These are phyloP conservation scores for Callipepla squamata DNA, from an alignment of 2,113 vertebrate species.

Conservation along the genomic window DNA sequence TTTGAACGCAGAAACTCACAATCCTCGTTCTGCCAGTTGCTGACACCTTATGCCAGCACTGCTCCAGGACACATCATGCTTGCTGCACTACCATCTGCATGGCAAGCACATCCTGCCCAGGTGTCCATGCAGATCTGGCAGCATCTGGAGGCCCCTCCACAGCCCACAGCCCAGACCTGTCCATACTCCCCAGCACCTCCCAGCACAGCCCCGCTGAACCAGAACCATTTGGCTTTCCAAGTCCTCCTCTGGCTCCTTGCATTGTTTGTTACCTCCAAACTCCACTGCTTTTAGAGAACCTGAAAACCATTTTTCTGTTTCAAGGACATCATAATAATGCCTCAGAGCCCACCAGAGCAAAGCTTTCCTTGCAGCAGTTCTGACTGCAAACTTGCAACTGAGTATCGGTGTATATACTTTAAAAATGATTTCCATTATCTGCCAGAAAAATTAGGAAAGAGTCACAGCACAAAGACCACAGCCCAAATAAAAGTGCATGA, in stretches of 20 bases:
- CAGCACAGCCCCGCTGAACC: background rate
- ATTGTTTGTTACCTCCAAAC: background rate
- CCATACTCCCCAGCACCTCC: background rate
- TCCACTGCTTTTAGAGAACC: background rate
- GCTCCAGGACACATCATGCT: background rate
- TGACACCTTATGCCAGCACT: background rate
- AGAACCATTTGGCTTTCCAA: background rate
- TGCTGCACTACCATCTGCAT: slow-evolving; percentile 19
- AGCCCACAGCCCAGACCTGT: slow-evolving; percentile 18
- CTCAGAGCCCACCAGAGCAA: background rate
- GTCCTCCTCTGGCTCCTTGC: background rate
- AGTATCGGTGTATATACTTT: background rate
- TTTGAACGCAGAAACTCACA: slow-evolving; percentile 36
- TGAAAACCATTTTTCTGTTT: background rate
- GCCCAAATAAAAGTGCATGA: slow-evolving; percentile 27
- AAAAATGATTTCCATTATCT: background rate
- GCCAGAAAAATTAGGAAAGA: background rate
- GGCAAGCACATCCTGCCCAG: background rate
- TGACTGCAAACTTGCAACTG: background rate
- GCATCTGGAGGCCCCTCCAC: background rate
- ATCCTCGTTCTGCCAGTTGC: slow-evolving; percentile 26
- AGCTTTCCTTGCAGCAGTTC: background rate
- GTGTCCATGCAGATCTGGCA: background rate
- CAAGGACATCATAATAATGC: background rate
- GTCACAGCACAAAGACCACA: background rate